Base-by-base conservation (phyloP, 30 jellyfish, hydroid and myxozoan species). In the Hydractinia echinata region DNA sequence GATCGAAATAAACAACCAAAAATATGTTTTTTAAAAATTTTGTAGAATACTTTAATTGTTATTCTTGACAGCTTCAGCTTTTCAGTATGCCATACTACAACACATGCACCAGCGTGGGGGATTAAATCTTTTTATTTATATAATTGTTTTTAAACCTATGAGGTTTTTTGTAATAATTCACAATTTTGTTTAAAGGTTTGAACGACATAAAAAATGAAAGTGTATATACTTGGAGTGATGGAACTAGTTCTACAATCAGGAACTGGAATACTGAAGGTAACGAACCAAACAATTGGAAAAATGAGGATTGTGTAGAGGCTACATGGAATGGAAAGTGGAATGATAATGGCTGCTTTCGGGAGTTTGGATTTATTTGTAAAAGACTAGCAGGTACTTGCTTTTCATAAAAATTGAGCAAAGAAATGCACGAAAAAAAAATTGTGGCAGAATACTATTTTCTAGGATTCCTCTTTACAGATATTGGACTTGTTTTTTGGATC, bases 261-360 rank as follows among this genome's bases (percentile, higher is more conserved):
- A 79, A 80, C 79, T 84, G 95, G 95, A 69, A 84, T 7, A 13
- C 81, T 5, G 56, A 81, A 10, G 1, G 62, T 18, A 92, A 92
- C 13, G 98, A 92, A 62, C 98, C 98, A 76, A 92, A 92, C 85
- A 87, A 92, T 55, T 92, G 85, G 87, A 85, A 87, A 10, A 90
- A 90, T 52, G 98, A 92, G 79, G 96, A 92, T 61, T 92, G 98
- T 76, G 95, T 85, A 16, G 98, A 86, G 52, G 62, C 84, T 15
- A 91, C 94, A 69, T 62, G 68, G 66, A 90, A 79, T 86, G 98
- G 98, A 55, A 51, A 21, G 51, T 86, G 95, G 95, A 92, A 92
- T 86, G 98, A 92, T 73, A 86, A 92, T 76, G 79, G 74, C 50
- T 92, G 98, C 52, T 66, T 53, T 68, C 77, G 95, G 48, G 89